Evolutionary conservation across 2,888 invertebrate genomes (phyloP), one percentile per base, ranked within the genome.

Genomic region (Pseudoips prasinana): DNA sequence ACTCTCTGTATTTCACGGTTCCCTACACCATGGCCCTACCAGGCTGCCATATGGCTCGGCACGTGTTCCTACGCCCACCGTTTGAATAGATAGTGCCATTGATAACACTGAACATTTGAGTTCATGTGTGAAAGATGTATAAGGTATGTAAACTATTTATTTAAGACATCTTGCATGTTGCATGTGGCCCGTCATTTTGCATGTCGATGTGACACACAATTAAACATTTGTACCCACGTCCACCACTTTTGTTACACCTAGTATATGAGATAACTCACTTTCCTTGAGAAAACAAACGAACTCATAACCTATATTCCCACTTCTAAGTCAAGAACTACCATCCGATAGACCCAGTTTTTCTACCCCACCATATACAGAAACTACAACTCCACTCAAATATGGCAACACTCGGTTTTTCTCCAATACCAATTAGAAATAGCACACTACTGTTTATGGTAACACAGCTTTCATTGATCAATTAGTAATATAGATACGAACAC

Each of bases 381-480:
- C 14, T 14, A 14, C 14, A 3, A 14, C 5, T 14, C 5, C 5
- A 14, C 5, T 3, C 14, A 5, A 20, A 5, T 20, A 20, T 20
- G 20, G 20, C 7, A 20, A 20, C 17, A 2, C 7, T 3, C 10
- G 2, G 5, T 19, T 28, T n/a, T 25, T 43, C 22, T 10, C 22
- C 34, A 14, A 8, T 29, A 48, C 27, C 39, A 43, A 55, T 55
- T 55, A 55, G 49, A 46, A 49, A 51, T 36, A 48, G 10, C 7
- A 3, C 7, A 7, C 18, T 10, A 3, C 29, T 5, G 8, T 5
- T 3, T 33, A 30, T 8, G 39, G 44, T 14, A 7, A 30, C 22
- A 51, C 35, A n/a, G 40, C 54, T 57, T 57, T 57, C 56, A 43
- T 54, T 54, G 44, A 41, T 33, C 54, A 54, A 54, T 57, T 51